Conservation (phyloP, 2,113 vertebrate species). For the Rallus limicola region DNA sequence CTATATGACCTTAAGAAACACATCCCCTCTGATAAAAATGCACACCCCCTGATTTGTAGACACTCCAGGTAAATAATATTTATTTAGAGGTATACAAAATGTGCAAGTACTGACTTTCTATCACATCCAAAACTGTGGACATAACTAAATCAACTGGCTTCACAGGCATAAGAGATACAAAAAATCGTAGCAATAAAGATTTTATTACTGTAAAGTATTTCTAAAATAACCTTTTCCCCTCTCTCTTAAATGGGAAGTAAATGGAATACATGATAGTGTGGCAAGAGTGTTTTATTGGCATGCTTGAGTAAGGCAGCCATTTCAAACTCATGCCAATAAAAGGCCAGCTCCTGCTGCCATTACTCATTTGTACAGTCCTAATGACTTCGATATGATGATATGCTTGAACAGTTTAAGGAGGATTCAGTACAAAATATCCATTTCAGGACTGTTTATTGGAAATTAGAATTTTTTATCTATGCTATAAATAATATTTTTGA, state of each 20-base stretch:
- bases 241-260: conserved; percentile 38
- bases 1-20: not conserved
- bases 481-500: conserved; percentile 29
- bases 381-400: not conserved
- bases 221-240: conserved; percentile 58
- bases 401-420: not conserved
- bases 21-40: not conserved
- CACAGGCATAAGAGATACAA: conserved; percentile 2
- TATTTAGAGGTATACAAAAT: conserved; percentile 15
- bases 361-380: conserved; percentile 33
- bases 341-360: not conserved
- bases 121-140: not conserved
- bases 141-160: conserved; percentile 46
- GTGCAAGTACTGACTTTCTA: not conserved
- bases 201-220: conserved; percentile 64
- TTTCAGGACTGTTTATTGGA: conserved; percentile 10
- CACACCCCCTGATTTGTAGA: not conserved
- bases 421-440: conserved; percentile 6
- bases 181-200: conserved; percentile 53
- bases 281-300: conserved; percentile 36
- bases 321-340: conserved; percentile 33
- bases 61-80: not conserved
- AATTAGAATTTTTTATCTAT: conserved; percentile 35
- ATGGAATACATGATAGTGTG: conserved; percentile 23
- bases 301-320: conserved; percentile 11